Base-by-base conservation (phyloP, 2,113 vertebrate species). In the Xerus inauris region DNA sequence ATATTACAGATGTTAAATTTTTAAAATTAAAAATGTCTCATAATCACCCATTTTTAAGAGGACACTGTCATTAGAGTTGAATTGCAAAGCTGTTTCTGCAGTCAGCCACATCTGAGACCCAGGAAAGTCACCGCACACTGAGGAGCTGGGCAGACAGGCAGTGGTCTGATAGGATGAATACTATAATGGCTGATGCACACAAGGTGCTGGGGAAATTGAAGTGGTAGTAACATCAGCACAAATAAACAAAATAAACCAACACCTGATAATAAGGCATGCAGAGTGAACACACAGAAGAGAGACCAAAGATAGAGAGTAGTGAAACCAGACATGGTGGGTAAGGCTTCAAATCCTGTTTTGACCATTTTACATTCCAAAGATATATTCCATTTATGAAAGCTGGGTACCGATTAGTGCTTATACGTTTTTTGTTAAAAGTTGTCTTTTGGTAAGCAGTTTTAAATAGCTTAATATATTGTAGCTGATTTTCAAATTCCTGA, bases 401-500 rank as follows among this genome's bases (percentile, higher is more conserved):
- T 94, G 62, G 47, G 45, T 94, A 83, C 13, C 45, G 32, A 45
- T 87, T 35, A 84, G 72, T 57, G 40, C n/a, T 83, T 76, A 14
- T 12, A 79, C 38, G 28, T 72, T 80, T 17, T 94, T 79, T 92
- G 30, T 79, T 89, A 79, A 82, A 62, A 72, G n/a, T 2, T 54
- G 49, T 47, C n/a, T 91, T 76, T 91, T 71, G 45, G 19, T 45
- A 67, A 93, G 51, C 90, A 71, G 67, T 91, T 19, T 77, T 69
- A 62, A 91, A 72, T 4, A 40, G 51, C 47, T 69, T 69, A 81
- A 79, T 62, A 82, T 28, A 75, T 17, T 38, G 13, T 22, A 10
- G 40, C 26, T 82, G 81, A 93, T 45, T 73, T 96, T 82, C 26
- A 88, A 92, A 94, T 54, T 26, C 22, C 71, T 88, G 49, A 88